Conservation (phyloP, 2,113 vertebrate species). For the Camelus dromedarius region DNA sequence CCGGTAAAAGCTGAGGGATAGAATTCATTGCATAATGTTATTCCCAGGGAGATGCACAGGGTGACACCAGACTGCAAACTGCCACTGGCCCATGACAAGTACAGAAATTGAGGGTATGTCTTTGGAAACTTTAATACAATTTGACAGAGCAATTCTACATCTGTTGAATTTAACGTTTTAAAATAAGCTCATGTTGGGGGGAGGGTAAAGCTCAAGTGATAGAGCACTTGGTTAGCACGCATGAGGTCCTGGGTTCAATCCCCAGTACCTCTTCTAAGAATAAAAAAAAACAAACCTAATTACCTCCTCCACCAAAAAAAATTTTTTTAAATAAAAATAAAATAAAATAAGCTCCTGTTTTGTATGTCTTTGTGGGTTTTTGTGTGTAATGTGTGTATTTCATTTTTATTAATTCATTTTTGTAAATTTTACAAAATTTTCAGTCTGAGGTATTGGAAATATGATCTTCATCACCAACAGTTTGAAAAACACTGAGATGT, state of each 20-base stretch:
- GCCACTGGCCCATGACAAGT: too few relatives aligned
- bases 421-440: not conserved
- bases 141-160: not conserved
- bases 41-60: not conserved
- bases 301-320: too few relatives aligned
- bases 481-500: not conserved
- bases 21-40: accelerated
- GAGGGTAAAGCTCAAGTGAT: too few relatives aligned
- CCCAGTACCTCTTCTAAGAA: too few relatives aligned
- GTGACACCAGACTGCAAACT: not conserved
- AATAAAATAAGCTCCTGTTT: not conserved
- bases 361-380: not conserved
- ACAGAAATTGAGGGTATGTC: not conserved
- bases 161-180: not conserved
- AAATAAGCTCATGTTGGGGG: not conserved
- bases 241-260: too few relatives aligned
- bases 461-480: not conserved
- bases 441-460: not conserved
- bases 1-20: not conserved
- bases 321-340: too few relatives aligned
- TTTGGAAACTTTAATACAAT: not conserved
- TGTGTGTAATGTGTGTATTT: too few relatives aligned
- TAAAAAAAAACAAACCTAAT: too few relatives aligned
- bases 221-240: too few relatives aligned
- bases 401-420: not conserved